These are phyloP conservation scores for Gambusia holbrooki DNA, from an alignment of 2,113 vertebrate species.

Conservation along the genomic window DNA sequence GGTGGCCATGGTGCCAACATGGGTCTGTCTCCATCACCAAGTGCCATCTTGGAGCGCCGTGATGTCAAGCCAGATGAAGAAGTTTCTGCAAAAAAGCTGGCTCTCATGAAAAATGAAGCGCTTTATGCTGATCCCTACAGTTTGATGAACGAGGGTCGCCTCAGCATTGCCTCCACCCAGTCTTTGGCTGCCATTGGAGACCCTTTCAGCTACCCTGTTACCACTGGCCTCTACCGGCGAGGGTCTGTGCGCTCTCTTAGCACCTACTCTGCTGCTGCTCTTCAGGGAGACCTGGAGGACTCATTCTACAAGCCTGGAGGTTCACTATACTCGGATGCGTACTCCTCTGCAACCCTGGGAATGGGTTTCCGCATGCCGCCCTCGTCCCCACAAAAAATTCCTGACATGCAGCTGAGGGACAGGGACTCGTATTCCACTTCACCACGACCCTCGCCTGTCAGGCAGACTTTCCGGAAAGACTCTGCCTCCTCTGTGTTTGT, in stretches of 20 bases:
- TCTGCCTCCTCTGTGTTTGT: constrained; percentile 92
- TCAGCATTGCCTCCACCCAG: constrained; percentile 95
- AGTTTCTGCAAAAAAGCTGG: constrained; percentile 90
- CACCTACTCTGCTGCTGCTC: constrained; percentile 92
- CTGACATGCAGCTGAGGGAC: constrained; percentile 86
- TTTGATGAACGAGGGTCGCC: constrained; percentile 92
- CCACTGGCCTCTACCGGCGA: constrained; percentile 89
- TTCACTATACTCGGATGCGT: constrained; percentile 87
- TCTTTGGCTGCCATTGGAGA: constrained; percentile 89
- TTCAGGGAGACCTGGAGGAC: constrained; percentile 94
- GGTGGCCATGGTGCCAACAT: constrained; percentile 79
- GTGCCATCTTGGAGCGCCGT: constrained; percentile 95
- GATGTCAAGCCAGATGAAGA: constrained; percentile 98
- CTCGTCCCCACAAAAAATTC: constrained; percentile 94
- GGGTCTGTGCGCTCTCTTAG: constrained; percentile 95
- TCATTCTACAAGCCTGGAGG: constrained; percentile 90
- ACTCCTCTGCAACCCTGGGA: constrained; percentile 82
- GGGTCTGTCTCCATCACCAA: constrained; percentile 91
- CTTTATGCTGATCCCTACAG: constrained; percentile 94
- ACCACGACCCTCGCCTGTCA: constrained; percentile 91
- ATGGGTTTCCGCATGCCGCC: constrained; percentile 92
- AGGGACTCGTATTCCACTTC: constrained; percentile 90
- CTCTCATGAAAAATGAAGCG: constrained; percentile 93
- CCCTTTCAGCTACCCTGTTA: constrained; percentile 90
- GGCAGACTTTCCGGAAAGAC: constrained; percentile 94